Percentiles rank a stretch among this genome's conserved stretches.
phyloP scores from a whole-genome alignment of 2,113 vertebrate genomes.

The Pteronura brasiliensis region DNA sequence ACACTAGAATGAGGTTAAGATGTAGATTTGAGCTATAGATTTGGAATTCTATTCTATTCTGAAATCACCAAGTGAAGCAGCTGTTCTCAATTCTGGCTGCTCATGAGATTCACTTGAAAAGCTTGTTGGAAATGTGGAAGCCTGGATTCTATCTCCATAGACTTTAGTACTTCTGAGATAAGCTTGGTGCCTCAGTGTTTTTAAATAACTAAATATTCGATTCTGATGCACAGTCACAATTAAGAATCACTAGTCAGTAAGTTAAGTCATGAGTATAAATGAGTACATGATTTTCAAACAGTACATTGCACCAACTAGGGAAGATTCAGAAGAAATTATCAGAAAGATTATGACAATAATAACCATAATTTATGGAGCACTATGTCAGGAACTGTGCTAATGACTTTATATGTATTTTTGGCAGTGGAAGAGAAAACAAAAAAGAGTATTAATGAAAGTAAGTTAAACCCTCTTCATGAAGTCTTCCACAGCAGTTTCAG shows the following conservation, averaged over 20 bases:
- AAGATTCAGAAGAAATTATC: neutral
- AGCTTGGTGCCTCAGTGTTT: neutral
- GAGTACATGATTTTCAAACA: constrained; percentile 3
- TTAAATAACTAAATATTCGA: neutral
- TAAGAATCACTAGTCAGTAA: neutral
- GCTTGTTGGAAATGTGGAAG: neutral
- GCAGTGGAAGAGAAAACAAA: neutral
- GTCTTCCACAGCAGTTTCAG: neutral
- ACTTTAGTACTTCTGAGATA: constrained; percentile 5
- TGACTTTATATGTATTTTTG: neutral
- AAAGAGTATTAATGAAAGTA: neutral
- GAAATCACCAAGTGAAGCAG: neutral
- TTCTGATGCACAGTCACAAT: neutral
- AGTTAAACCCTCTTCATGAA: neutral
- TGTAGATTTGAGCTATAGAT: neutral
- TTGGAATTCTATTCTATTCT: neutral
- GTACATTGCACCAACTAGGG: neutral
- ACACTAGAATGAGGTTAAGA: neutral
- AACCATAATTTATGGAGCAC: neutral
- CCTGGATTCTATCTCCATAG: neutral
- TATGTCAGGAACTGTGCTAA: neutral
- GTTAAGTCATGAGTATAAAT: neutral
- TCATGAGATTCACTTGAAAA: neutral
- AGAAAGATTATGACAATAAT: neutral
- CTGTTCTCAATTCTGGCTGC: neutral